phyloP scores from a whole-genome alignment of 2,797 vertebrate genomes.

The Menidia menidia region DNA sequence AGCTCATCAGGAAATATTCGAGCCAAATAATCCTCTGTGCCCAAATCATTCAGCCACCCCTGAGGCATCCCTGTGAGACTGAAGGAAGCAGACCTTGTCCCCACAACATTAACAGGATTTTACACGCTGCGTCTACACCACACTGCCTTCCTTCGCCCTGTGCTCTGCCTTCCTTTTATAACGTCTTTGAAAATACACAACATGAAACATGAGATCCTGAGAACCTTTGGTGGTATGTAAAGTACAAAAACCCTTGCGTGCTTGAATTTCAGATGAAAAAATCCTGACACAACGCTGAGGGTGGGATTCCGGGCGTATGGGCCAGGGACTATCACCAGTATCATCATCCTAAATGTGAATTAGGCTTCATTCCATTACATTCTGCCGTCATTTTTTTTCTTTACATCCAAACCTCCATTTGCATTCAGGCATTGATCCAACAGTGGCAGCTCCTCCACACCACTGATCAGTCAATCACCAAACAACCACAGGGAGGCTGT shows the following conservation, averaged over 20 bases:
- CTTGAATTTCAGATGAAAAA: constrained; percentile 46
- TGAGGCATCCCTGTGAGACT: constrained; percentile 32
- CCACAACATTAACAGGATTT: constrained; percentile 67
- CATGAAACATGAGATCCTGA: constrained; percentile 33
- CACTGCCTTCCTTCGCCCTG: constrained; percentile 21
- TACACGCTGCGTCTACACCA: constrained; percentile 42
- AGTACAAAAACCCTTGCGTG: constrained; percentile 28
- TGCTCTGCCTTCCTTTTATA: constrained; percentile 37
- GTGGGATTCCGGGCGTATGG: background rate
- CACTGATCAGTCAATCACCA: constrained; percentile 20
- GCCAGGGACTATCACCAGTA: too few relatives aligned
- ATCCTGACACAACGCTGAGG: constrained; percentile 3
- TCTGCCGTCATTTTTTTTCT: background rate
- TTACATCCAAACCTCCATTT: background rate
- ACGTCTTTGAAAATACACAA: constrained; percentile 42
- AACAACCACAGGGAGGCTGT: constrained; percentile 16
- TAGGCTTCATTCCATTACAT: background rate
- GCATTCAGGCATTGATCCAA: constrained; percentile 23
- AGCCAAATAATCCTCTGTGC: constrained; percentile 52
- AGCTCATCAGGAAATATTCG: constrained; percentile 47
- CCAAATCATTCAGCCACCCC: constrained; percentile 52
- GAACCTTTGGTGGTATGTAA: constrained; percentile 28
- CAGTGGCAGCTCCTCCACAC: constrained; percentile 16
- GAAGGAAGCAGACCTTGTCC: constrained; percentile 55
- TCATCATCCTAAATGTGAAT: background rate